phyloP scores from a whole-genome alignment of 2,113 vertebrate genomes.

The Naja naja region DNA sequence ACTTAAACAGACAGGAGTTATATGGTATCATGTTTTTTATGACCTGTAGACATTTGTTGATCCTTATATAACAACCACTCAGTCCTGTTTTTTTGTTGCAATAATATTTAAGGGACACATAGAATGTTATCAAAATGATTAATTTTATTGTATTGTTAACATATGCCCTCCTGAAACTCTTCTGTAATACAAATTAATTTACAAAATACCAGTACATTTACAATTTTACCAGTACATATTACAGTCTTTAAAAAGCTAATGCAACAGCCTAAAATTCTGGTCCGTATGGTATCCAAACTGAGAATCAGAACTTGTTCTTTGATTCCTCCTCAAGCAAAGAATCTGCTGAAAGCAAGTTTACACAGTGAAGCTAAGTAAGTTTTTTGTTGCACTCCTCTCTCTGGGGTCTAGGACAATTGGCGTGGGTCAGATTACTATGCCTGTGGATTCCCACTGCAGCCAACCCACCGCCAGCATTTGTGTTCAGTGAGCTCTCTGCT shows the following conservation, averaged over 20 bases:
- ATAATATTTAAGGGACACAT: conserved; percentile 36
- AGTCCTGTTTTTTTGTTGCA: background rate
- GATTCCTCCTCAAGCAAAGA: conserved; percentile 13
- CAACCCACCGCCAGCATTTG: background rate
- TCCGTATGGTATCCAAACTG: conserved; percentile 12
- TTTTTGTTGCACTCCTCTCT: background rate
- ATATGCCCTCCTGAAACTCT: conserved; percentile 29
- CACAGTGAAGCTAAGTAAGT: background rate
- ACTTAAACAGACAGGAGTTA: background rate
- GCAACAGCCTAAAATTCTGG: conserved; percentile 3
- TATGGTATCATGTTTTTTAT: background rate
- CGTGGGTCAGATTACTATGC: background rate
- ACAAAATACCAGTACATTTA: conserved; percentile 12
- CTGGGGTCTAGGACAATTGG: background rate
- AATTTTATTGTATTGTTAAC: conserved; percentile 28
- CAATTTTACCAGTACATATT: conserved; percentile 3
- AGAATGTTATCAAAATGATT: conserved; percentile 12
- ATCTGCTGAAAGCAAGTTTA: conserved; percentile 6
- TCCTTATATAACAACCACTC: background rate
- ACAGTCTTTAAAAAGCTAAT: background rate
- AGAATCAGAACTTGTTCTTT: conserved; percentile 9
- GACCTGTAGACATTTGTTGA: background rate
- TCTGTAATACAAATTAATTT: conserved; percentile 4
- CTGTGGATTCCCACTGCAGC: background rate
- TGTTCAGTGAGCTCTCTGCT: background rate